These are phyloP conservation scores for Scaptomyza montana DNA, from an alignment of 1,140 invertebrate species.

Conservation along the genomic window DNA sequence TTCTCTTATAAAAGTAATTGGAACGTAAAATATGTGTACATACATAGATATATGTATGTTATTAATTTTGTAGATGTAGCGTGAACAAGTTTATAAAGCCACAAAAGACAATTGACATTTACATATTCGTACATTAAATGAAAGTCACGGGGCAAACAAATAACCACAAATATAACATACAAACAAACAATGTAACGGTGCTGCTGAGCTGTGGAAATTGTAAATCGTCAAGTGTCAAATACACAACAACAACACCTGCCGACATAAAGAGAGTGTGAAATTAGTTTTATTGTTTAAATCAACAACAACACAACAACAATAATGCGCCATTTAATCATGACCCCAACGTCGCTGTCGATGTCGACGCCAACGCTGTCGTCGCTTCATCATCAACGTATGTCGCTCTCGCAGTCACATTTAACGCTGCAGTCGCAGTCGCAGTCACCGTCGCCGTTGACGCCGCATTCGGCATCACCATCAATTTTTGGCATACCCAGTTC, in stretches of 20 bases:
- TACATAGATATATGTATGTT: neutral
- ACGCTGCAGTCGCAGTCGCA: constrained; percentile 36
- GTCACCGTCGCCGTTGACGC: constrained; percentile 55
- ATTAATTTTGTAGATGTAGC: constrained; percentile 33
- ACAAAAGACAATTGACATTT: constrained; percentile 69
- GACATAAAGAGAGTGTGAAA: constrained; percentile 53
- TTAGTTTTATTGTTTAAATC: constrained; percentile 43
- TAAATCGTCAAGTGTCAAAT: constrained; percentile 37
- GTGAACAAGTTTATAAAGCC: constrained; percentile 55
- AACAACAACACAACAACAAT: constrained; percentile 32
- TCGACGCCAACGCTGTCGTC: constrained; percentile 78
- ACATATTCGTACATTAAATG: constrained; percentile 43
- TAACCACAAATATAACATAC: constrained; percentile 43
- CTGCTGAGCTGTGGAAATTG: constrained; percentile 46
- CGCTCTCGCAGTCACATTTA: constrained; percentile 53
- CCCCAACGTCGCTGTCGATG: constrained; percentile 76
- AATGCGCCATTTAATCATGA: constrained; percentile 80
- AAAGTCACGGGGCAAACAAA: constrained; percentile 36
- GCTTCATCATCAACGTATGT: constrained; percentile 71
- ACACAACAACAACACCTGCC: constrained; percentile 12
- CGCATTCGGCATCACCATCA: constrained; percentile 58
- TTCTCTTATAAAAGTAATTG: constrained; percentile 38
- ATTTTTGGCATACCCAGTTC: constrained; percentile 49
- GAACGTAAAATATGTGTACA: constrained; percentile 50
- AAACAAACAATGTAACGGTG: constrained; percentile 59